These are phyloP conservation scores for Sebastes steindachneri DNA, from an alignment of 2,797 vertebrate species.

Conservation along the genomic window DNA sequence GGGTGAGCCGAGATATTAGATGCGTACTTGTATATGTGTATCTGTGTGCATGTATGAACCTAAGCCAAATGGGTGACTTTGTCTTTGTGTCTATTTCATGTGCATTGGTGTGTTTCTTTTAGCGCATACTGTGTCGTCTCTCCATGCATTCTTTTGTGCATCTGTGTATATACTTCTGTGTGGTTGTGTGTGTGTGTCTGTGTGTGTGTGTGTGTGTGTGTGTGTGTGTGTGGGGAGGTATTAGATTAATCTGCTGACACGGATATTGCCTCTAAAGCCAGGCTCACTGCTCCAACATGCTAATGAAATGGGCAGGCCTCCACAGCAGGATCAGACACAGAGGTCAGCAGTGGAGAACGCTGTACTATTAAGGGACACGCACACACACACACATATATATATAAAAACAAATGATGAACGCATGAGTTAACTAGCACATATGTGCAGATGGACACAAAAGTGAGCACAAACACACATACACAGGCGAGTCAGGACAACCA, in stretches of 20 bases:
- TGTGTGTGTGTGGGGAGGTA: conserved; percentile 60
- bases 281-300: conserved; percentile 81
- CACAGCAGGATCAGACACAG: conserved; percentile 81
- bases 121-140: conserved; percentile 5
- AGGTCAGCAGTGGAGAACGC: conserved; percentile 73
- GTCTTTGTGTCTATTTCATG: not conserved
- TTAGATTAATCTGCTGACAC: conserved; percentile 85
- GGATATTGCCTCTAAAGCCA: conserved; percentile 83
- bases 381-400: not conserved
- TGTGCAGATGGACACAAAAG: conserved; percentile 2
- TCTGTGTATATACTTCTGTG: conserved; percentile 5
- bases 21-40: conserved; percentile 21
- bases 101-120: conserved; percentile 10
- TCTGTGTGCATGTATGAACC: conserved; percentile 22
- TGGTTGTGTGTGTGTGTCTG: not conserved
- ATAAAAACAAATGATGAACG: not conserved
- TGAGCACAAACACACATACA: not conserved
- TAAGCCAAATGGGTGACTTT: not conserved
- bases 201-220: conserved; percentile 20
- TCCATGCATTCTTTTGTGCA: conserved; percentile 22
- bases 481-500: not conserved
- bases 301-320: conserved; percentile 85
- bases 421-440: not conserved
- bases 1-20: conserved; percentile 62
- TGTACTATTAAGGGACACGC: conserved; percentile 52